Evolutionary conservation across 2,888 invertebrate genomes (phyloP).

Genomic region (Bombylius discolor): DNA sequence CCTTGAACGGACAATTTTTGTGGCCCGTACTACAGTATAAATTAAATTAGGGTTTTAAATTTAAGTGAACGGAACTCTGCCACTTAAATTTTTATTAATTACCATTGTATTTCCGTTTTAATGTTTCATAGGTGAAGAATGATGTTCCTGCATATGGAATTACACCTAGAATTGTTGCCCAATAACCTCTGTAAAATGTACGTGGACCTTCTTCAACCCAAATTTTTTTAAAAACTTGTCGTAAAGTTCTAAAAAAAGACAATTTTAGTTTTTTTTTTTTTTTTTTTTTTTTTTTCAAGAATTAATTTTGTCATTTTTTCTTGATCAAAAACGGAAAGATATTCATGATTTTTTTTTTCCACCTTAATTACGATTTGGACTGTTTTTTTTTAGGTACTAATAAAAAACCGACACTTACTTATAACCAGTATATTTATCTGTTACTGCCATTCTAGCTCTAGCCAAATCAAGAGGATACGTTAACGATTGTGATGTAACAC

Average conservation of each 20-base stretch:
- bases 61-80: background rate
- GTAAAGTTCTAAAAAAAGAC: slow-evolving; percentile 30
- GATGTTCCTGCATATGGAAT: slow-evolving; percentile 95
- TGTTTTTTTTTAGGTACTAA: background rate
- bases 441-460: slow-evolving; percentile 93
- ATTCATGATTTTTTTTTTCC: background rate
- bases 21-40: too few species aligned
- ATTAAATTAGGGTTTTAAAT: background rate
- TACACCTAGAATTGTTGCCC: slow-evolving; percentile 84
- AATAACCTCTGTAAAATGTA: slow-evolving; percentile 73
- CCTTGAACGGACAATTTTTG: too few species aligned
- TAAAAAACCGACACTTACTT: slow-evolving; percentile 31
- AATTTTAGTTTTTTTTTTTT: background rate
- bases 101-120: slow-evolving; percentile 72
- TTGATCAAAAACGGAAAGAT: too few species aligned
- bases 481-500: slow-evolving; percentile 82
- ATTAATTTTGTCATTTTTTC: background rate
- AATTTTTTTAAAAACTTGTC: slow-evolving; percentile 54
- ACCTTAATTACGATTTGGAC: background rate
- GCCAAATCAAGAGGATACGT: slow-evolving; percentile 97
- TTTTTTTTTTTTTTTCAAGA: background rate
- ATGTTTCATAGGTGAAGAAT: slow-evolving; percentile 92
- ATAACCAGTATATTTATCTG: slow-evolving; percentile 59
- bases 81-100: slow-evolving; percentile 16
- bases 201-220: slow-evolving; percentile 61